Percentiles rank a stretch among this genome's conserved stretches.
Conservation (phyloP, 2,888 invertebrate genomes). For the Andrena chrysosceles region DNA sequence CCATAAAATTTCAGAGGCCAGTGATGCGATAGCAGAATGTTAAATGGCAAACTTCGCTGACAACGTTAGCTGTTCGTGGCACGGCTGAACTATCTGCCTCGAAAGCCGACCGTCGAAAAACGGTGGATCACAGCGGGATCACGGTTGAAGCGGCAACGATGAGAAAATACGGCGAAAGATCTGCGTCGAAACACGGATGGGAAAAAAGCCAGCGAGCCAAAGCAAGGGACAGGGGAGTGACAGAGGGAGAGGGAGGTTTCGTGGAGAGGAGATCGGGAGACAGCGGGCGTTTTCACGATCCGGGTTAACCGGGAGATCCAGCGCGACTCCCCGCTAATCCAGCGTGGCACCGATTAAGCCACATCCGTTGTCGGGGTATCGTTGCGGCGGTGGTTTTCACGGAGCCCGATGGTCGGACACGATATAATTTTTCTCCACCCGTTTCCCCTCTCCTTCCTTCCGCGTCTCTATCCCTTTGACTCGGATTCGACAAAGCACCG, state of each 20-base stretch:
- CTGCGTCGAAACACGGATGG: background rate
- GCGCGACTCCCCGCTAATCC: slow-evolving; percentile 51
- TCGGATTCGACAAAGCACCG: slow-evolving; percentile 69
- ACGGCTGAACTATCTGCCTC: too few relatives aligned
- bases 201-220: background rate
- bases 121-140: too few relatives aligned
- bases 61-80: too few relatives aligned
- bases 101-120: too few relatives aligned
- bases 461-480: slow-evolving; percentile 54
- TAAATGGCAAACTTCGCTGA: too few relatives aligned
- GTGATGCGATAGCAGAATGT: too few relatives aligned
- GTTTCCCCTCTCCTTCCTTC: slow-evolving; percentile 18
- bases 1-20: too few relatives aligned
- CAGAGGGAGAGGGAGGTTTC: background rate
- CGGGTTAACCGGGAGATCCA: slow-evolving; percentile 55
- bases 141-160: background rate
- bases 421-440: slow-evolving; percentile 62
- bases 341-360: slow-evolving; percentile 52
- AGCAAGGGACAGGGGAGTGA: background rate
- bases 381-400: slow-evolving; percentile 23
- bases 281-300: slow-evolving; percentile 26
- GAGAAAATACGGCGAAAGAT: background rate
- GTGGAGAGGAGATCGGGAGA: background rate
- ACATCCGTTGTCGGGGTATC: slow-evolving; percentile 55
- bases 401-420: slow-evolving; percentile 52